A percentile compares a stretch with the other conserved stretches of the same genome.
Conservation (phyloP, 2,113 vertebrate species). For the Microtus pennsylvanicus region DNA sequence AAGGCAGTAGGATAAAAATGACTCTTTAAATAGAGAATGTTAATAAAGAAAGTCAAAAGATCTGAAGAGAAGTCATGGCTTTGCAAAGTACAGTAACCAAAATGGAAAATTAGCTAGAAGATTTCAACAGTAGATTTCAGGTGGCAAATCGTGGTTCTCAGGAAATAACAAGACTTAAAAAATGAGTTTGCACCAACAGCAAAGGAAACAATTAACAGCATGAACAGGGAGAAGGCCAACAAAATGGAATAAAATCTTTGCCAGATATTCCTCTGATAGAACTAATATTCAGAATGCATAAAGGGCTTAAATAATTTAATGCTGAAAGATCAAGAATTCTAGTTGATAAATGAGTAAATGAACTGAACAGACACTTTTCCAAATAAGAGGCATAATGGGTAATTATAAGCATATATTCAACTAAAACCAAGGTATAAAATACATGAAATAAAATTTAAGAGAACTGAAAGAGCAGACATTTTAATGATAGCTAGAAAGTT, state of each 20-base stretch:
- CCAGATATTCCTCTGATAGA: not conserved
- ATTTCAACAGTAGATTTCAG: not conserved
- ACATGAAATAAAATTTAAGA: not conserved
- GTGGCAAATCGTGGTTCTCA: not conserved
- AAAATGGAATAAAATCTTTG: not conserved
- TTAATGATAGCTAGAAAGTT: not conserved
- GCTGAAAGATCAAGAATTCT: not conserved
- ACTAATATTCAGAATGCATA: not conserved
- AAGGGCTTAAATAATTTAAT: not conserved
- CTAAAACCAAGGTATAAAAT: not conserved
- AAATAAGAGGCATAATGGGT: not conserved
- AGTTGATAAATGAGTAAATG: not conserved
- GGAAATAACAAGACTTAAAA: not conserved
- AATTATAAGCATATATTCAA: not conserved
- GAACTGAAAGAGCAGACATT: not conserved
- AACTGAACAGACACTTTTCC: not conserved
- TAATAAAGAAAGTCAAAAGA: not conserved
- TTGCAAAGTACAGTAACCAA: constrained; percentile 7
- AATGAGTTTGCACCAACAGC: not conserved
- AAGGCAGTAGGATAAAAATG: not conserved
- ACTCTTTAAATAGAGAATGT: not conserved
- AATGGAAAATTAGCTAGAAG: not conserved
- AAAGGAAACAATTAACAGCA: not conserved
- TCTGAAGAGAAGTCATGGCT: not conserved
- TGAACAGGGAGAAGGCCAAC: not conserved